Evolutionary conservation across 1,140 invertebrate genomes (phyloP), one percentile per base, ranked within the genome.

Genomic region (Tyrophagus putrescentiae): DNA sequence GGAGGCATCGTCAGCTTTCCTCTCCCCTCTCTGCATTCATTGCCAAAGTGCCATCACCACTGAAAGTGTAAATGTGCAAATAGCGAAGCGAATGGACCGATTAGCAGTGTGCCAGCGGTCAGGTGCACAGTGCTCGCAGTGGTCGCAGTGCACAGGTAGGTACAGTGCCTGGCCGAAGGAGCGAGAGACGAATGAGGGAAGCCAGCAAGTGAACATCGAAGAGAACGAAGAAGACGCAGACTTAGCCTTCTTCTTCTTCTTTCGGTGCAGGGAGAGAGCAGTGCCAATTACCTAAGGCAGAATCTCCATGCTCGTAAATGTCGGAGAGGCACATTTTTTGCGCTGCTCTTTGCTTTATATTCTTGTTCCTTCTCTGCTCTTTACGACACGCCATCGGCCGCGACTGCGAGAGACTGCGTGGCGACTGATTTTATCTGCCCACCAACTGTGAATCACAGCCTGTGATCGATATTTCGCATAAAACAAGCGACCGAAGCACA

Each of bases 391-490:
- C 45, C 16, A 32, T 13, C 13, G 25, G 27, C 32, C 52, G 25
- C 52, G 27, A 54, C 13, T 27, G 18, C 52, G 25, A 27, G 52
- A 54, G 52, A 54, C 52, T 54, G 52, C 52, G n/a, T 54, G 52
- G 52, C 52, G 52, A 54, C 52, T 54, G 52, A 54, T 54, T 36
- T 31, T 53, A 25, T 9, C 50, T 54, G 45, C n/a, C 52, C 52
- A 54, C 52, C 52, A 54, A 23, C 52, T 54, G 52, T n/a, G n/a
- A n/a, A n/a, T n/a, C n/a, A n/a, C n/a, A n/a, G n/a, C n/a, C n/a
- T n/a, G n/a, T 54, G 52, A 54, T 54, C 52, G 52, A 54, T 54
- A 54, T 54, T 48, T 48, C 45, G 45, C 45, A 48, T 48, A 48
- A 48, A 48, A 48, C 45, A 48, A 48, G 45, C 13, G 13, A 39